Percentiles rank a stretch among this genome's conserved stretches.
These are phyloP conservation scores for Bombylius major DNA, from an alignment of 2,888 invertebrate species.

Conservation along the genomic window DNA sequence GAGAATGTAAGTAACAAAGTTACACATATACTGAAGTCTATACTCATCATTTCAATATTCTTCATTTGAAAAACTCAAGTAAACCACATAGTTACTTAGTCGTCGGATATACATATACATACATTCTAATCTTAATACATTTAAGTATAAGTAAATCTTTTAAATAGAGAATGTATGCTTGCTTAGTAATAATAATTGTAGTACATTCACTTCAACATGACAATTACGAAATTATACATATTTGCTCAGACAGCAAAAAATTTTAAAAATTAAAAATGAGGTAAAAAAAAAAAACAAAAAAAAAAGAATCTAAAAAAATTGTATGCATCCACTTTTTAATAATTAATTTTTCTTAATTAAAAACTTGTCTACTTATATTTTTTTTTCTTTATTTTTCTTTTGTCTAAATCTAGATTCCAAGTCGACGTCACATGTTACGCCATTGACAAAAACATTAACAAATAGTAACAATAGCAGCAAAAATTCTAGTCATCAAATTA, in stretches of 20 bases:
- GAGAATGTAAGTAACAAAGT: not conserved
- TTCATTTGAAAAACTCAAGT: not conserved
- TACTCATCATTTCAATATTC: too few relatives aligned
- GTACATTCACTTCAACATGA: not conserved
- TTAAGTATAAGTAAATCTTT: too few relatives aligned
- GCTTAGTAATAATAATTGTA: not conserved
- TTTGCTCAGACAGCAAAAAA: not conserved
- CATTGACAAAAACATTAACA: slow-evolving; percentile 1
- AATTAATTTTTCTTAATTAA: not conserved
- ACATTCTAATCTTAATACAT: not conserved
- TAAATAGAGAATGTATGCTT: too few relatives aligned
- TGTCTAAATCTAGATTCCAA: not conserved
- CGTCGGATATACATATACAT: too few relatives aligned
- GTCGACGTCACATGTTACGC: slow-evolving; percentile 3
- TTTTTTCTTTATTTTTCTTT: not conserved
- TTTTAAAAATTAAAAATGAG: not conserved
- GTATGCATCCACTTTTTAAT: not conserved
- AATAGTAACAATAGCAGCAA: not conserved
- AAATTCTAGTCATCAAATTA: slow-evolving; percentile 1
- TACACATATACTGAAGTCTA: too few relatives aligned
- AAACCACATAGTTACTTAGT: not conserved
- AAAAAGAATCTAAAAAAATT: not conserved
- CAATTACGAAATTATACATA: not conserved
- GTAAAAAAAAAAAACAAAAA: not conserved
- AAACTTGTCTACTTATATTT: not conserved